These are phyloP conservation scores for Sphecodes monilicornis DNA, from an alignment of 2,888 invertebrate species.

Conservation along the genomic window DNA sequence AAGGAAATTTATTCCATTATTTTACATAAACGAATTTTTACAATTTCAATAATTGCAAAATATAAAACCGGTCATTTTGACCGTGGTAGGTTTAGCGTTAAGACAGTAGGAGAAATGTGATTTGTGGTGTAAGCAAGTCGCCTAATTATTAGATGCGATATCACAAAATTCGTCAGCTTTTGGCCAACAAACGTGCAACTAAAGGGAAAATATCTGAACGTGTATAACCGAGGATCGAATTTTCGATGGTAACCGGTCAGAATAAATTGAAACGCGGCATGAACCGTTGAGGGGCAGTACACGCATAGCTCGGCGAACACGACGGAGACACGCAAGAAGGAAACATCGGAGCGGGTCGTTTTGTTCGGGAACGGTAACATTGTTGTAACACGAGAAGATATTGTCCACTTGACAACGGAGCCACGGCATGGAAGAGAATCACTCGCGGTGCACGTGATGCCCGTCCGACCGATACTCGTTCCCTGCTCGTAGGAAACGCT, in stretches of 20 bases:
- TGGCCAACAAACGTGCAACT: too few relatives aligned
- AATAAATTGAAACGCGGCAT: constrained; percentile 59
- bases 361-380: constrained; percentile 75
- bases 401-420: constrained; percentile 75
- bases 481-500: constrained; percentile 25
- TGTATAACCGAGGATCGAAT: background rate
- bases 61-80: too few relatives aligned
- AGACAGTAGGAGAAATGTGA: too few relatives aligned
- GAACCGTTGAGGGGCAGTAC: constrained; percentile 22
- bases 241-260: constrained; percentile 14
- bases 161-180: too few relatives aligned
- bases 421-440: constrained; percentile 71
- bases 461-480: constrained; percentile 46
- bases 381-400: constrained; percentile 78
- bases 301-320: constrained; percentile 21
- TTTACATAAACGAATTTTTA: too few relatives aligned
- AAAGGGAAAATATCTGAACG: too few relatives aligned
- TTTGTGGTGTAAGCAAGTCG: too few relatives aligned
- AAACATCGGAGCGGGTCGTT: constrained; percentile 68
- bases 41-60: too few relatives aligned
- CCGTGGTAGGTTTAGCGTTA: too few relatives aligned
- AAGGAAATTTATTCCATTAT: too few relatives aligned
- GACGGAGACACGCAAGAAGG: constrained; percentile 49
- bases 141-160: too few relatives aligned
- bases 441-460: constrained; percentile 73